These are phyloP conservation scores for Adelphocoris suturalis DNA, from an alignment of 2,888 invertebrate genomes.

Conservation along the genomic window DNA sequence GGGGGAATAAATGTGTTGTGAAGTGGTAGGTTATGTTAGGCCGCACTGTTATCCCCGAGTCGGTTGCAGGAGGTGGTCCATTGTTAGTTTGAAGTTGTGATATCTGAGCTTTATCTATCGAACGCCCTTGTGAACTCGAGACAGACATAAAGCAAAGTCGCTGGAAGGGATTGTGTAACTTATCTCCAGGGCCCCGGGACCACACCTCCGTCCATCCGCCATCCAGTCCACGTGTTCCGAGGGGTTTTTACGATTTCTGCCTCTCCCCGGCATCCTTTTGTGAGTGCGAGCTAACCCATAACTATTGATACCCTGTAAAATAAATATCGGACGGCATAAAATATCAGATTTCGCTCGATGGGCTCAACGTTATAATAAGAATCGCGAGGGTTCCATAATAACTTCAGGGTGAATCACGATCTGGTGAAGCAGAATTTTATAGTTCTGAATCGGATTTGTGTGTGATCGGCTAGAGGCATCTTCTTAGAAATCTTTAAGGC, in stretches of 20 bases:
- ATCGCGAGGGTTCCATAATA: neutral
- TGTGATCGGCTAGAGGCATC: no score
- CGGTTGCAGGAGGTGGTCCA: neutral
- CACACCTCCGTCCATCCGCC: neutral
- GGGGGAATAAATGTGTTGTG: no score
- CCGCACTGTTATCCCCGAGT: no score
- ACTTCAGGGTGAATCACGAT: neutral
- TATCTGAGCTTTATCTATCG: constrained; percentile 54
- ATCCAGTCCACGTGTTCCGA: neutral
- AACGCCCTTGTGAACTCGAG: constrained; percentile 60
- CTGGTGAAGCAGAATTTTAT: no score
- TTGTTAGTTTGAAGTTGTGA: constrained; percentile 35
- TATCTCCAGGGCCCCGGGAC: constrained; percentile 14
- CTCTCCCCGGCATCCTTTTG: constrained; percentile 8
- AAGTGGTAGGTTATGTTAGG: no score
- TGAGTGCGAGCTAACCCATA: neutral
- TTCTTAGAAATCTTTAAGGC: no score
- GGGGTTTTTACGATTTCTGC: constrained; percentile 6
- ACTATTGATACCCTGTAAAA: neutral
- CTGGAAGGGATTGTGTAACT: constrained; percentile 49
- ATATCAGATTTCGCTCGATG: neutral
- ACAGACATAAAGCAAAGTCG: constrained; percentile 55
- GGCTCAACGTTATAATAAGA: neutral
- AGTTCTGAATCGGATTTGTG: no score
- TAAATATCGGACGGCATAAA: neutral